These are phyloP conservation scores for Mohoua ochrocephala DNA, from an alignment of 2,113 vertebrate genomes.

Conservation along the genomic window DNA sequence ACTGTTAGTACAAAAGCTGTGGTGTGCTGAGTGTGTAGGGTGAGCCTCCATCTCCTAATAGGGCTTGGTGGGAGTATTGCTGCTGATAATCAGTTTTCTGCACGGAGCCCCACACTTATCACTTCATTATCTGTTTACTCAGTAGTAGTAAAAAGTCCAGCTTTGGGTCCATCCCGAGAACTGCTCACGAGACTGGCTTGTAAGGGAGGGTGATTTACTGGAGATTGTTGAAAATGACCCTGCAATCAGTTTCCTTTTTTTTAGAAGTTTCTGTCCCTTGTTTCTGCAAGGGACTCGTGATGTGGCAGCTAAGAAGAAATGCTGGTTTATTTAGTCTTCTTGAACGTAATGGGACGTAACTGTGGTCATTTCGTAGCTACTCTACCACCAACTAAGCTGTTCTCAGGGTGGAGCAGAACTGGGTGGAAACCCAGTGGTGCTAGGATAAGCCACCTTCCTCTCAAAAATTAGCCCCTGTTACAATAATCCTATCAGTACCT, in stretches of 20 bases:
- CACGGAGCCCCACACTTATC: neutral
- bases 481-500: neutral
- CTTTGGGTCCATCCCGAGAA: neutral
- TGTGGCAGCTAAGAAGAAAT: neutral
- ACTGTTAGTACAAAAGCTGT: neutral
- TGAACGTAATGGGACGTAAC: fast-evolving
- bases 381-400: neutral
- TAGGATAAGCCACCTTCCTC: neutral
- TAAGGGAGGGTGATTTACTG: fast-evolving
- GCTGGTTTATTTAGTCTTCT: neutral
- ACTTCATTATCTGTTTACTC: neutral
- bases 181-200: neutral
- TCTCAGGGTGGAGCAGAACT: neutral
- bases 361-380: neutral
- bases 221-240: neutral
- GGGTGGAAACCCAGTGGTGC: neutral
- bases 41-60: neutral
- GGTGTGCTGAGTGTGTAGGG: neutral
- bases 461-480: neutral
- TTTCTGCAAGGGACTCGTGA: neutral
- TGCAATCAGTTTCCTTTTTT: neutral
- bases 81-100: neutral
- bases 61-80: neutral
- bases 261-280: neutral
- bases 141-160: neutral